Evolutionary conservation across 2,888 invertebrate genomes (phyloP), one percentile per base, ranked within the genome.

Genomic region (Andrena bicolor): DNA sequence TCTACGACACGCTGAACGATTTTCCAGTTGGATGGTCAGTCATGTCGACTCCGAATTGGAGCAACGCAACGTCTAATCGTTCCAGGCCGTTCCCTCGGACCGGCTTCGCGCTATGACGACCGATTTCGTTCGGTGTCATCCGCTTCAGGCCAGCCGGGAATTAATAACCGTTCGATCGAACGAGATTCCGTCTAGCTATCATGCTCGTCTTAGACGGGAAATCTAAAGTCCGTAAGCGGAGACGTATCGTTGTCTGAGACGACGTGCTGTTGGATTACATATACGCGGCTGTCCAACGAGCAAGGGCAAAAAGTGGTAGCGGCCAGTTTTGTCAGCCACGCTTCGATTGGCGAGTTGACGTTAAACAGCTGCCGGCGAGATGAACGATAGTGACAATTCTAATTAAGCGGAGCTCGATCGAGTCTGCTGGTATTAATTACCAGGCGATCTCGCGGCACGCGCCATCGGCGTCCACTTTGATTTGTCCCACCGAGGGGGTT

Each of bases 381-480:
- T 88, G 85, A 85, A 80, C 81, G 85, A 88, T 86, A 88, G 81
- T 80, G 87, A 87, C 85, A 84, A 86, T 83, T 85, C 82, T 86
- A 88, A 88, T 88, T 85, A 84, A 88, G 65, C 63, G 49, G 70
- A 63, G 65, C 66, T 63, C 80, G 79, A 83, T 79, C 77, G 78
- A 84, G 74, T 75, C 73, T 64, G 60, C 16, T 76, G 49, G 80
- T 77, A 85, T 85, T 86, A 86, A 86, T 86, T 83, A 78, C 60
- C 58, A 16, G 32, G 10, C 48, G 30, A 26, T 58, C 53, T 5
- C 30, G n/a, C 30, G 80, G 65, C 83, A 76, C 80, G 77, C 70
- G 84, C 80, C 77, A 41, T 20, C n/a, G 16, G n/a, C 20, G 26
- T 63, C 28, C 41, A 41, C 8, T 41, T n/a, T 16, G 5, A 41